phyloP scores from a whole-genome alignment of 2,888 invertebrate genomes.

The Apotomis turbidana region DNA sequence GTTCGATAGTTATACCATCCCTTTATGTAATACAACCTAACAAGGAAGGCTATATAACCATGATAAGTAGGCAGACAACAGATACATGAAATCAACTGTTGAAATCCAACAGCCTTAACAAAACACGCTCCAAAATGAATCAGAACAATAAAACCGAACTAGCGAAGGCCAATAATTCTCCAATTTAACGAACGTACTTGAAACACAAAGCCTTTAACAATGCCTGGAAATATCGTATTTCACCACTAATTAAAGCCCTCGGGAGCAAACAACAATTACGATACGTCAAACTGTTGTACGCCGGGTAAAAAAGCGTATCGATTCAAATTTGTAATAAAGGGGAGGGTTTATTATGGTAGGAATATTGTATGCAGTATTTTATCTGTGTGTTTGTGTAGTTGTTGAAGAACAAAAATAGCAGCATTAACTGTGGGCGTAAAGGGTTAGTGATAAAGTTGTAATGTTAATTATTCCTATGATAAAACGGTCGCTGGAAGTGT shows the following conservation, averaged over 20 bases:
- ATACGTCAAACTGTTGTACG: slow-evolving; percentile 56
- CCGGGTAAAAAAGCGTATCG: slow-evolving; percentile 60
- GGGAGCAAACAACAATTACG: slow-evolving; percentile 75
- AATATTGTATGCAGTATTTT: slow-evolving; percentile 15
- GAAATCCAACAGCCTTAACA: slow-evolving; percentile 40
- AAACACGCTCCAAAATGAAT: slow-evolving; percentile 44
- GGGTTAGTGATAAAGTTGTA: no score
- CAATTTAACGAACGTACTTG: slow-evolving; percentile 51
- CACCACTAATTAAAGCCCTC: slow-evolving; percentile 73
- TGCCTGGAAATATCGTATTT: slow-evolving; percentile 73
- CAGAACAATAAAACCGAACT: slow-evolving; percentile 47
- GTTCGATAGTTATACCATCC: no score
- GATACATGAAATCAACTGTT: slow-evolving; percentile 14
- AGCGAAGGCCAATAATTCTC: slow-evolving; percentile 53
- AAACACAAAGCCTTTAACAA: slow-evolving; percentile 48
- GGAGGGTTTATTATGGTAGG: slow-evolving; percentile 48
- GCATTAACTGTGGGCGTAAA: no score
- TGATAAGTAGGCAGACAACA: not conserved
- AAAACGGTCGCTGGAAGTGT: no score
- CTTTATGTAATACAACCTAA: no score
- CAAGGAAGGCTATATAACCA: not conserved
- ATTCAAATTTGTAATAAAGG: slow-evolving; percentile 56
- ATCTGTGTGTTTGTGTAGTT: not conserved
- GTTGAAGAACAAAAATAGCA: no score
- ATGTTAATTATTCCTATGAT: no score